Conservation (phyloP, 1,140 invertebrate genomes). For the Chrysomallon squamiferum region DNA sequence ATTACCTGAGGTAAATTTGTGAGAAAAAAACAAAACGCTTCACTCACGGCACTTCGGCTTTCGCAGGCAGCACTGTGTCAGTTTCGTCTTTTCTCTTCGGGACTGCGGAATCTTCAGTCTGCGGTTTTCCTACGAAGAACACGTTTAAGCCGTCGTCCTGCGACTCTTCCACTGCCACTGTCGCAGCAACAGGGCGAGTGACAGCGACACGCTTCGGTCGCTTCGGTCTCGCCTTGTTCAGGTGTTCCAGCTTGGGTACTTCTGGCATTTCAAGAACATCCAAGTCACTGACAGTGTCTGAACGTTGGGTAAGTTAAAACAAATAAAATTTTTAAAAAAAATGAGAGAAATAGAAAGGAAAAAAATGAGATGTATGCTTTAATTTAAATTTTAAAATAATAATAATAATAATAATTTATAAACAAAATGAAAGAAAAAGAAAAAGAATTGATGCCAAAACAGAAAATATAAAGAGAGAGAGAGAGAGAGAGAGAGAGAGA, state of each 20-base stretch:
- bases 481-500: not conserved
- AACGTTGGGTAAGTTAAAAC: no score
- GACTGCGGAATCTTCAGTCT: not conserved
- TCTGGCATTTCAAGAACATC: not conserved
- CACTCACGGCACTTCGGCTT: no score
- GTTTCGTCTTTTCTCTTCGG: not conserved
- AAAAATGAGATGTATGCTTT: no score
- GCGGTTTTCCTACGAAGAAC: not conserved
- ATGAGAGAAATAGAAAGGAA: no score
- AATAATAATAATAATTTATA: no score
- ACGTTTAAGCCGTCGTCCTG: not conserved
- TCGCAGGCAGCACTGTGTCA: no score
- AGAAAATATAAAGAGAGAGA: not conserved
- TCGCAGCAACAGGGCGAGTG: not conserved
- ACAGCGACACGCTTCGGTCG: not conserved
- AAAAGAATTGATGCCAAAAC: no score
- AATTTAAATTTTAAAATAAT: no score
- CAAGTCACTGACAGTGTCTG: not conserved
- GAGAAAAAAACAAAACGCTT: no score
- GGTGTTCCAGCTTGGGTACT: not conserved
- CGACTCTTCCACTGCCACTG: not conserved
- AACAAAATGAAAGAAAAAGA: no score
- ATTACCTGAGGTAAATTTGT: no score
- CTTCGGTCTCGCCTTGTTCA: conserved; percentile 1
- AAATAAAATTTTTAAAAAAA: no score